Percentiles rank a stretch among this genome's conserved stretches.
These are phyloP conservation scores for Sisyra nigra DNA, from an alignment of 2,888 invertebrate genomes.

Conservation along the genomic window DNA sequence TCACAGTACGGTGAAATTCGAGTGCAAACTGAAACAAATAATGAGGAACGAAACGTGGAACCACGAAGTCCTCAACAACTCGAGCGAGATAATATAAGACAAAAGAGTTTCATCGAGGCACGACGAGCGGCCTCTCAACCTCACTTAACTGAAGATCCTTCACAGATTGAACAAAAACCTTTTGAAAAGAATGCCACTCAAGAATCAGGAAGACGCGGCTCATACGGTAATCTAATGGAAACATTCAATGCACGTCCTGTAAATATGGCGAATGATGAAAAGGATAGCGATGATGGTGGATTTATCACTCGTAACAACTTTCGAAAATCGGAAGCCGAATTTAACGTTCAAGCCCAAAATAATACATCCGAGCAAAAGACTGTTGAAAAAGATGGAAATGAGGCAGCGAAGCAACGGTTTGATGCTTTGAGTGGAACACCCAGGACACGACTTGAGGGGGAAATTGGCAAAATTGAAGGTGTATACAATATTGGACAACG, in stretches of 20 bases:
- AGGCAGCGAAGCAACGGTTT: conserved; percentile 15
- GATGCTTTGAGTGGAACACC: conserved; percentile 23
- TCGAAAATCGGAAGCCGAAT: conserved; percentile 12
- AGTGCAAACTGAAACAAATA: conserved; percentile 11
- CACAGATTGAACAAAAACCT: conserved; percentile 18
- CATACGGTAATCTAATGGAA: conserved; percentile 42
- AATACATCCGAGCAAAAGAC: conserved; percentile 8
- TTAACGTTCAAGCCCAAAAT: conserved; percentile 1
- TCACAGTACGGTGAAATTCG: conserved; percentile 13
- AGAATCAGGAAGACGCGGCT: conserved; percentile 31
- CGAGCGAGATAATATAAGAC: conserved; percentile 39
- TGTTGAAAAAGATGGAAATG: conserved; percentile 11
- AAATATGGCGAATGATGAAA: conserved; percentile 25
- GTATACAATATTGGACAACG: conserved; percentile 39
- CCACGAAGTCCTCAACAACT: conserved; percentile 44
- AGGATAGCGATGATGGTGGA: conserved; percentile 44
- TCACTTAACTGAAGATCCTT: conserved; percentile 35
- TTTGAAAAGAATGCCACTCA: conserved; percentile 25
- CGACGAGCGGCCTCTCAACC: conserved; percentile 50
- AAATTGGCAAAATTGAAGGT: conserved; percentile 31
- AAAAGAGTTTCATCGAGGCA: conserved; percentile 36
- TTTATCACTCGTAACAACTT: conserved; percentile 29
- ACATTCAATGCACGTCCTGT: conserved; percentile 14
- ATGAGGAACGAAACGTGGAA: conserved; percentile 21
- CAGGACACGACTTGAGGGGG: conserved; percentile 21